Evolutionary conservation across 2,113 vertebrate species (phyloP).

Genomic region (Nicator chloris): DNA sequence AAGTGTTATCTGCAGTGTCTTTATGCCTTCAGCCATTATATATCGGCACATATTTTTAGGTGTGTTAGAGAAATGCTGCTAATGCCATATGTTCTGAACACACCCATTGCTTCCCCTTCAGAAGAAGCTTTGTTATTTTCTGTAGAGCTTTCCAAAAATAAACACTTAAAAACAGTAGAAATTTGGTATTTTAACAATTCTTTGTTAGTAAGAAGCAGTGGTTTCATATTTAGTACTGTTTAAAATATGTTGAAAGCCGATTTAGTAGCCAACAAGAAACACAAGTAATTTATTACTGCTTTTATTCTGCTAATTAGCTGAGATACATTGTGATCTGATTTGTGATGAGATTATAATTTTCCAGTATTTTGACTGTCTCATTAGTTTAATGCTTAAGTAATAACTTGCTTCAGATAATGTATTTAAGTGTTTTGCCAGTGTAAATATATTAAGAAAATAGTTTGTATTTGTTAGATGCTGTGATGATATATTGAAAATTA

Average conservation of each 20-base stretch:
- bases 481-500: not conserved
- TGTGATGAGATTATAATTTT: constrained; percentile 55
- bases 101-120: not conserved
- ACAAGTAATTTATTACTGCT: constrained; percentile 17
- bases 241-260: not conserved
- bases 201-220: not conserved
- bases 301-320: constrained; percentile 38
- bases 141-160: not conserved
- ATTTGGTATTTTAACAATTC: not conserved
- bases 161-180: not conserved
- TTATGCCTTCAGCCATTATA: not conserved
- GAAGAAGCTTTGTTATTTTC: not conserved
- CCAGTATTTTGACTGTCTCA: constrained; percentile 50
- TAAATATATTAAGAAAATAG: not conserved
- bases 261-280: not conserved
- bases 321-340: constrained; percentile 45
- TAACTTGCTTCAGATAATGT: constrained; percentile 32
- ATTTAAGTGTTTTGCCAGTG: not conserved
- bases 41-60: not conserved
- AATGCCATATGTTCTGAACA: not conserved
- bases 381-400: constrained; percentile 49
- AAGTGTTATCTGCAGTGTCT: not conserved
- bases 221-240: not conserved
- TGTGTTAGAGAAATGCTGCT: not conserved
- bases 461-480: not conserved